Percentiles rank a stretch among this genome's conserved stretches.
These are phyloP conservation scores for Etheostoma cragini DNA, from an alignment of 2,113 vertebrate species.

Conservation along the genomic window DNA sequence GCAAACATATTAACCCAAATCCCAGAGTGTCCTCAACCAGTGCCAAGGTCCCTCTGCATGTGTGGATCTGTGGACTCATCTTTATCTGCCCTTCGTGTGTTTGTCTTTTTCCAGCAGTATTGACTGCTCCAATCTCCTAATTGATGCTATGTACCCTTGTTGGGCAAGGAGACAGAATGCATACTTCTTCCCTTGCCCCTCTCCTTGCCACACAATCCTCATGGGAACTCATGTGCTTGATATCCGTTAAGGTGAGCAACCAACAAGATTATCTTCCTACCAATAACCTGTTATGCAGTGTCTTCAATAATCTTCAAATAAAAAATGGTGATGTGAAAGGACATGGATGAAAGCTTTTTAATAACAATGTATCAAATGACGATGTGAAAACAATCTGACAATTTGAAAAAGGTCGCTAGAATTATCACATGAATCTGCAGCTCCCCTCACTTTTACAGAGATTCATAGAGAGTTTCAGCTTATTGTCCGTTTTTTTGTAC, in stretches of 20 bases:
- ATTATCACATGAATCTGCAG: background rate
- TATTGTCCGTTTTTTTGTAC: background rate
- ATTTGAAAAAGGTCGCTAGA: background rate
- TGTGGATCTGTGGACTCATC: constrained; percentile 41
- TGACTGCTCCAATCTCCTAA: constrained; percentile 28
- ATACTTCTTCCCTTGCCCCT: constrained; percentile 15
- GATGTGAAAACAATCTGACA: background rate
- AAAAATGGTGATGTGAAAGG: background rate
- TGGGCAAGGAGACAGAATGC: constrained; percentile 23
- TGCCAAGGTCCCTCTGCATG: constrained; percentile 53
- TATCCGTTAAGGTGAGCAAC: background rate
- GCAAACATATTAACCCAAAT: constrained; percentile 70
- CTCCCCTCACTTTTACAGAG: background rate
- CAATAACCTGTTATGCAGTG: background rate
- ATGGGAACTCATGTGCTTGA: background rate
- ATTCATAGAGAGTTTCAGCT: background rate
- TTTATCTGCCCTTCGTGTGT: constrained; percentile 42
- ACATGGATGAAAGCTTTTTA: background rate
- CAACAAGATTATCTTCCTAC: constrained; percentile 4
- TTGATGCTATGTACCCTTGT: constrained; percentile 13
- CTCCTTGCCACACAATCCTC: background rate
- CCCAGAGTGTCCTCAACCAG: constrained; percentile 35
- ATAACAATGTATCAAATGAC: background rate
- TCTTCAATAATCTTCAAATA: background rate
- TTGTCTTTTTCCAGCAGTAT: background rate